Conservation (phyloP, 2,113 vertebrate species). For the Myxocyprinus asiaticus region DNA sequence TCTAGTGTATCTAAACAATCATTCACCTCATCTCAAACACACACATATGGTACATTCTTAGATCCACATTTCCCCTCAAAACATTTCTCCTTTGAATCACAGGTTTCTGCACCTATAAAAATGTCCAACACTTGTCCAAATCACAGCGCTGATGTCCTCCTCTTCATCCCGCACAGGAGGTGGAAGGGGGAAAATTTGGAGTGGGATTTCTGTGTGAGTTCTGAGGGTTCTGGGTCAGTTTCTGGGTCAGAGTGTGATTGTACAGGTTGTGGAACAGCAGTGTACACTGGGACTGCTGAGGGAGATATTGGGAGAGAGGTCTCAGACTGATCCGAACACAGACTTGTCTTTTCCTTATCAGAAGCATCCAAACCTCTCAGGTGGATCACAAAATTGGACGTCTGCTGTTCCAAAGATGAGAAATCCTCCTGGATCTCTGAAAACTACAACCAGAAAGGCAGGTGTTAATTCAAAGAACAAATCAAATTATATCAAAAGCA, state of each 20-base stretch:
- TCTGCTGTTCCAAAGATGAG: slow-evolving; percentile 69
- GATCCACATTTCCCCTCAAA: no score
- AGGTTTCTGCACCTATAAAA: no score
- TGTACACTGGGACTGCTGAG: slow-evolving; percentile 24
- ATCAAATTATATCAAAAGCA: neutral
- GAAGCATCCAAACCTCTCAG: slow-evolving; percentile 63
- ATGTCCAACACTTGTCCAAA: neutral
- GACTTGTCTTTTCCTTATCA: neutral
- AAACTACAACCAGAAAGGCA: slow-evolving; percentile 60
- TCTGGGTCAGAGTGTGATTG: neutral
- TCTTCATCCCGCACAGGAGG: slow-evolving; percentile 52
- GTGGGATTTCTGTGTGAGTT: neutral
- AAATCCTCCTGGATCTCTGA: slow-evolving; percentile 69
- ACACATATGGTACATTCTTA: no score
- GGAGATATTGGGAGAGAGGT: neutral
- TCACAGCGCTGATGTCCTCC: slow-evolving; percentile 45
- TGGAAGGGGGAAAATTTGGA: slow-evolving; percentile 41
- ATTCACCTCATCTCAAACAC: no score
- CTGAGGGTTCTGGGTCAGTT: neutral
- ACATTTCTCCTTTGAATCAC: no score
- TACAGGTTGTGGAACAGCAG: neutral
- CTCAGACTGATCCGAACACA: neutral
- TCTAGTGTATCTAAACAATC: no score
- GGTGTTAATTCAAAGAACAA: no score
- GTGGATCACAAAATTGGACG: slow-evolving; percentile 70